These are phyloP conservation scores for Andrena bicolor DNA, from an alignment of 2,888 invertebrate species.

Conservation along the genomic window DNA sequence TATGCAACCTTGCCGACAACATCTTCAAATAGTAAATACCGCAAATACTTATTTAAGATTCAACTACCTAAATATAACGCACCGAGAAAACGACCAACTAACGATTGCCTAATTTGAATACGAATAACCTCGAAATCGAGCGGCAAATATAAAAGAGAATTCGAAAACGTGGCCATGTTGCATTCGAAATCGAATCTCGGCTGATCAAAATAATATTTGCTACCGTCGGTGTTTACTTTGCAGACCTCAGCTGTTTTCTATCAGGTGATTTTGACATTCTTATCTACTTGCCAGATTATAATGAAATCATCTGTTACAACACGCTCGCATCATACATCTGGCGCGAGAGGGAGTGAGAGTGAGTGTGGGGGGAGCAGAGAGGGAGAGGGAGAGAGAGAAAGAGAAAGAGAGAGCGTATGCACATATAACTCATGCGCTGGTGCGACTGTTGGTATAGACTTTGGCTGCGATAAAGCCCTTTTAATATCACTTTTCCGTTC, in stretches of 20 bases:
- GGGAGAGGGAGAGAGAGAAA: neutral
- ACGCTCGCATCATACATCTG: slow-evolving; percentile 46
- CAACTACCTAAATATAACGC: neutral
- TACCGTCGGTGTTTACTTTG: neutral
- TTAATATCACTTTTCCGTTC: slow-evolving; percentile 50
- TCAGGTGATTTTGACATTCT: slow-evolving; percentile 68
- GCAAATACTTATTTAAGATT: neutral
- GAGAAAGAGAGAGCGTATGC: neutral
- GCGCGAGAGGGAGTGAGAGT: slow-evolving; percentile 2
- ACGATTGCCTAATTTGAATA: neutral
- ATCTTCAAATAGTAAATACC: neutral
- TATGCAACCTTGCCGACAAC: too few relatives aligned
- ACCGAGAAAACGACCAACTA: neutral
- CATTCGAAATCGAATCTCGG: neutral
- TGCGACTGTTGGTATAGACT: slow-evolving; percentile 45
- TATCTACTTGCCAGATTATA: slow-evolving; percentile 63
- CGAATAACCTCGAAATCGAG: neutral
- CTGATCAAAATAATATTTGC: neutral
- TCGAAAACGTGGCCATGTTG: neutral
- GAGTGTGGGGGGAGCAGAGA: neutral
- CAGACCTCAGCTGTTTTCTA: slow-evolving; percentile 59
- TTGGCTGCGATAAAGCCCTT: slow-evolving; percentile 41
- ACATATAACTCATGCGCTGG: slow-evolving; percentile 50
- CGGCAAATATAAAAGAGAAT: neutral
- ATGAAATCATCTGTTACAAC: slow-evolving; percentile 67